phyloP scores from a whole-genome alignment of 2,888 invertebrate genomes.

The Lithophane ornitopus region DNA sequence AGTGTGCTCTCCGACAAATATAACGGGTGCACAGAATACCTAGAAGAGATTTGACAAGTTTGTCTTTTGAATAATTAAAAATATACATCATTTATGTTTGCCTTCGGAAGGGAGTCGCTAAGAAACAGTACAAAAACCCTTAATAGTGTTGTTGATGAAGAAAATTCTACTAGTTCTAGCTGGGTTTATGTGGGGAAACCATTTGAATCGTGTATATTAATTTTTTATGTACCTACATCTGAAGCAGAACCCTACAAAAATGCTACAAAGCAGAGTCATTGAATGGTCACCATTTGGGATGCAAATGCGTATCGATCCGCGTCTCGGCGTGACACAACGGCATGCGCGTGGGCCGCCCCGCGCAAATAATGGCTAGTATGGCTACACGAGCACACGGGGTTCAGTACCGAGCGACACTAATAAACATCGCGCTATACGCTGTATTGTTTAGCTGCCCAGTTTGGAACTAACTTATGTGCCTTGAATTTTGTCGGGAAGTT shows the following conservation, averaged over 20 bases:
- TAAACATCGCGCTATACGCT: constrained; percentile 49
- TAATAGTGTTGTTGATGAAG: background rate
- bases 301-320: constrained; percentile 70
- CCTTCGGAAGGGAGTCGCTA: background rate
- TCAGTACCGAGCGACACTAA: constrained; percentile 30
- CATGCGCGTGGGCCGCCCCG: constrained; percentile 52
- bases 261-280: constrained; percentile 10
- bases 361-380: constrained; percentile 33
- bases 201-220: background rate
- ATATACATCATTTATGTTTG: background rate
- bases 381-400: constrained; percentile 7
- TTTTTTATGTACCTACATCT: background rate
- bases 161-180: background rate
- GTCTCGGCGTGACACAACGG: constrained; percentile 46
- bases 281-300: constrained; percentile 71
- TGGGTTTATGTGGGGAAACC: background rate
- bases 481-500: constrained; percentile 24
- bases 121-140: background rate
- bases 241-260: constrained; percentile 3
- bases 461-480: constrained; percentile 35
- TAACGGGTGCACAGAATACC: background rate
- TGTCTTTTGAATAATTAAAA: constrained; percentile 1
- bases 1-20: background rate
- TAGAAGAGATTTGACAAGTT: background rate
- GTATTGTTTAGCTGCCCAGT: constrained; percentile 46